Evolutionary conservation across 2,888 invertebrate genomes (phyloP), one percentile per base, ranked within the genome.

Genomic region (Tridacna gigas): DNA sequence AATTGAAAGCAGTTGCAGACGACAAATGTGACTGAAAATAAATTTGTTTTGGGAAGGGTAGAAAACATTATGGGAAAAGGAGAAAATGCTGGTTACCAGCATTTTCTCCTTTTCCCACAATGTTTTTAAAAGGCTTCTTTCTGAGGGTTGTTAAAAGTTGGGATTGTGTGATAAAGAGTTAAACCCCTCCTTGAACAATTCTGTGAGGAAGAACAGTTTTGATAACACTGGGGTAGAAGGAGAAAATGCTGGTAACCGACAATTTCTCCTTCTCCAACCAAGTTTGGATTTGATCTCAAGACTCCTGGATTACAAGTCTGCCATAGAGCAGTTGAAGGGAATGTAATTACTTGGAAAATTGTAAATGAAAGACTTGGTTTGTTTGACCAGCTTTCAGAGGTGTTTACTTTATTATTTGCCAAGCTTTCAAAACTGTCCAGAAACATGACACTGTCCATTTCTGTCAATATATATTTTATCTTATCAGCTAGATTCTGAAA

Each of bases 321-420:
- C n/a, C n/a, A n/a, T n/a, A n/a, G n/a, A n/a, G n/a, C 37, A 56
- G 56, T 56, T 3, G 20, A 56, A 56, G 15, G 20, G 56, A 56
- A 56, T 20, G 15, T 56, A 56, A 56, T 56, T 56, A 56, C 56
- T 20, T 20, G 15, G 56, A 56, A 56, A 20, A 56, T 56, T 56
- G 20, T 56, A 20, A 63, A 4, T 63, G 63, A 13, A 63, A 67
- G 47, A 13, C 15, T 45, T 20, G n/a, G 15, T 20, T 12, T 71
- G 71, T 71, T 71, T 71, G 71, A 51, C 71, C 71, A 71, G 51
- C 71, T 71, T 71, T 71, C 71, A 51, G 48, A 4, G 12, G n/a
- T 71, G n/a, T 71, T 71, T 71, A 25, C 51, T 71, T 71, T 51
- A 51, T 26, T 51, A 71, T 71, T 71, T 51, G 71, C 22, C 25